These are phyloP conservation scores for Leptonema lineaticorne DNA, from an alignment of 1,140 invertebrate species.

Conservation along the genomic window DNA sequence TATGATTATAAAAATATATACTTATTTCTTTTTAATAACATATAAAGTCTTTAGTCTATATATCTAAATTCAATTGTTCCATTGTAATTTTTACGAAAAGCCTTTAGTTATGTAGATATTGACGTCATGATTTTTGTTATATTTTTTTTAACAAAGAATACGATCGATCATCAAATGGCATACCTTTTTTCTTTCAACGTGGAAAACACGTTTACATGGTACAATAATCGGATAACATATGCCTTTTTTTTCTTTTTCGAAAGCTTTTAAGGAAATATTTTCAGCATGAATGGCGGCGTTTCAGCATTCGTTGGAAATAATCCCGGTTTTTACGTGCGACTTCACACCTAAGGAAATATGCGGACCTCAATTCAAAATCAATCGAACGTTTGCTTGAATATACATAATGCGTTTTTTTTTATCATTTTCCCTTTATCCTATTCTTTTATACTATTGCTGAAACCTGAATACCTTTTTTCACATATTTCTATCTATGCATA, in stretches of 20 bases:
- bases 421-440: not conserved
- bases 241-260: not conserved
- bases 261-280: not conserved
- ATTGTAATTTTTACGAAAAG: no score
- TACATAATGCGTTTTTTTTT: not conserved
- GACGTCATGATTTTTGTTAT: not conserved
- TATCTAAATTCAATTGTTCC: no score
- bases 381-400: not conserved
- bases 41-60: no score
- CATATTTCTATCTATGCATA: no score
- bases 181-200: not conserved
- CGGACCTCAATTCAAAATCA: not conserved
- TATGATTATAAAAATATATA: no score
- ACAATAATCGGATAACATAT: slow-evolving; percentile 15
- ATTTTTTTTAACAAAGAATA: not conserved
- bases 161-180: not conserved
- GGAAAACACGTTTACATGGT: not conserved
- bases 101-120: no score
- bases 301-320: slow-evolving; percentile 2
- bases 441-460: not conserved
- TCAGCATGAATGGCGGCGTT: not conserved
- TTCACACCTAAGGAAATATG: slow-evolving; percentile 1
- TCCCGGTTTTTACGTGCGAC: slow-evolving; percentile 5
- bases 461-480: no score
- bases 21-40: no score